These are phyloP conservation scores for Hypotaenidia okinawae DNA, from an alignment of 2,797 vertebrate genomes.

Conservation along the genomic window DNA sequence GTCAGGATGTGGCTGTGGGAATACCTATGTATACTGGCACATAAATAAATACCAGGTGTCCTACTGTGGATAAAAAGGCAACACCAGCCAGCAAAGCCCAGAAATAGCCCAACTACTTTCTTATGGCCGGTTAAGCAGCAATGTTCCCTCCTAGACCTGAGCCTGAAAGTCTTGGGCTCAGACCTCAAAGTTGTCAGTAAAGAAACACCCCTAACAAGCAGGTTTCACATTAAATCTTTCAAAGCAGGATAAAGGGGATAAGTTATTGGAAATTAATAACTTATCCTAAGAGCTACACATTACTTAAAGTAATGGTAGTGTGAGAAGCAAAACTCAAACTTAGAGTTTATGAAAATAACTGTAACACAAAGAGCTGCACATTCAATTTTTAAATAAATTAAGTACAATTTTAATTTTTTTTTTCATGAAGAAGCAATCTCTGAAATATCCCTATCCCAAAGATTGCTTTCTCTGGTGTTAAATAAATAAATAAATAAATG, in stretches of 20 bases:
- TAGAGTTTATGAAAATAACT: background rate
- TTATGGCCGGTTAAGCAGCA: background rate
- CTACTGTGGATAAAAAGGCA: background rate
- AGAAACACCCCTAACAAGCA: background rate
- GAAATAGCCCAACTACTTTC: background rate
- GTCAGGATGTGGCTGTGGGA: background rate
- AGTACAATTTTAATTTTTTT: background rate
- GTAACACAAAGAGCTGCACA: background rate
- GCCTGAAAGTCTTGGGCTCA: background rate
- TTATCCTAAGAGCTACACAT: background rate
- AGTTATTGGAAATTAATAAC: no score
- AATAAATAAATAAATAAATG: background rate
- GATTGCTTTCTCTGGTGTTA: background rate
- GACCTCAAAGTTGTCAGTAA: background rate
- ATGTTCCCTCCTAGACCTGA: background rate
- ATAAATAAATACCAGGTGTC: background rate
- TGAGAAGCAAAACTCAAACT: background rate
- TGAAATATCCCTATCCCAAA: background rate
- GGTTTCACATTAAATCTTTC: background rate
- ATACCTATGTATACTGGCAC: background rate
- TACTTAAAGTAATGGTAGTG: background rate
- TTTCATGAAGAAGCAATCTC: background rate
- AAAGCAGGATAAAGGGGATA: background rate
- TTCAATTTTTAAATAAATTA: background rate
- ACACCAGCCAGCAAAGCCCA: background rate